Evolutionary conservation across 2,113 vertebrate genomes (phyloP).

Genomic region (Macrotus californicus): DNA sequence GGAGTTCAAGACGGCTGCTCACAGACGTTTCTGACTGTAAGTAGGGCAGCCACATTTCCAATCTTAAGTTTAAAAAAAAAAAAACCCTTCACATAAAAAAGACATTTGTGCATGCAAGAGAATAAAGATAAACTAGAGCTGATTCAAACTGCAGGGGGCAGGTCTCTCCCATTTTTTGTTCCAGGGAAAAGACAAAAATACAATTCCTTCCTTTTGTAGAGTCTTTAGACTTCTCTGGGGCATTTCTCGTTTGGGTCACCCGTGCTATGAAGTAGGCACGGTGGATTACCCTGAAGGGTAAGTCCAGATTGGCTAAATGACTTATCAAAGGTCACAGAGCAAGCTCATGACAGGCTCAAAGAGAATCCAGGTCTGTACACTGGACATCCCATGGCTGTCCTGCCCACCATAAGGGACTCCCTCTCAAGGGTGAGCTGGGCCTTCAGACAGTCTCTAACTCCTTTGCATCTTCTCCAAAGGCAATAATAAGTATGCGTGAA

Average conservation of each 20-base stretch:
- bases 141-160: not conserved
- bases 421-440: not conserved
- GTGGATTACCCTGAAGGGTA: not conserved
- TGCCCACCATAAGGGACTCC: not conserved
- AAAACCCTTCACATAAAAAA: not conserved
- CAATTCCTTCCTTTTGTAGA: not conserved
- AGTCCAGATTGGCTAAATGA: not conserved
- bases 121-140: not conserved
- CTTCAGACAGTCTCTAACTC: not conserved
- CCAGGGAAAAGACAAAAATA: not conserved
- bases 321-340: not conserved
- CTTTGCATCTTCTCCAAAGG: not conserved
- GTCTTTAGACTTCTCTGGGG: not conserved
- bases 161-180: not conserved
- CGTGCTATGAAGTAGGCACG: not conserved
- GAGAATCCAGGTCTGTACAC: not conserved
- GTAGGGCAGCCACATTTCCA: slow-evolving; percentile 15
- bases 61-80: not conserved
- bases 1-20: not conserved
- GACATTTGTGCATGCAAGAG: not conserved
- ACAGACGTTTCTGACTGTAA: not conserved
- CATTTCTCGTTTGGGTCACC: not conserved
- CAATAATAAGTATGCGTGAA: not conserved
- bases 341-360: not conserved
- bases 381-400: not conserved